Conservation (phyloP, 2,113 vertebrate species). For the Phrynocephalus versicolor region DNA sequence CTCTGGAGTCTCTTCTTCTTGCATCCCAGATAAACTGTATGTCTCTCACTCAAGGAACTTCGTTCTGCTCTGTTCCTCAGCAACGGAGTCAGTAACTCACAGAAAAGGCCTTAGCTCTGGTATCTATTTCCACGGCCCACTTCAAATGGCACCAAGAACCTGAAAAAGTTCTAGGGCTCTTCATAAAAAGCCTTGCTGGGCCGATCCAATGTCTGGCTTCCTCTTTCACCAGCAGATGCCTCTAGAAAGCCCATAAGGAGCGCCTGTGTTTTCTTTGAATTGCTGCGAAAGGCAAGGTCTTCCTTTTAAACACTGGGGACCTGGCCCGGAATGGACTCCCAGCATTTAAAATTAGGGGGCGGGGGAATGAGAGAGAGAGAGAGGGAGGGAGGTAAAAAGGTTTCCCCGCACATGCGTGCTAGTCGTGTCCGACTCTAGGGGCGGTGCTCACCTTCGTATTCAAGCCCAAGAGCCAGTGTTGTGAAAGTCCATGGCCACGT, state of each 20-base stretch:
- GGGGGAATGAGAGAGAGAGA: too few relatives aligned
- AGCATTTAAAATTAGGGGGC: too few relatives aligned
- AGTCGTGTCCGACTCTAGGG: too few relatives aligned
- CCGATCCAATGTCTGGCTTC: too few relatives aligned
- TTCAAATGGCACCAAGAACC: not conserved
- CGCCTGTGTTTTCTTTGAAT: not conserved
- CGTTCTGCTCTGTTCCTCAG: not conserved
- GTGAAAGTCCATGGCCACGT: too few relatives aligned
- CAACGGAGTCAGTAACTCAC: not conserved
- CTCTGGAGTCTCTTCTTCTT: not conserved
- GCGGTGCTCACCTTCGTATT: too few relatives aligned
- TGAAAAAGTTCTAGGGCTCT: not conserved
- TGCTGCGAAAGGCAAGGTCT: not conserved
- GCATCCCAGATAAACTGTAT: not conserved
- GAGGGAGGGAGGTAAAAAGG: too few relatives aligned
- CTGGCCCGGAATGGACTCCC: too few relatives aligned
- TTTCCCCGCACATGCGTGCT: too few relatives aligned
- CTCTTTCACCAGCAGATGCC: not conserved
- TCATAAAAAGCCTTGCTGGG: too few relatives aligned
- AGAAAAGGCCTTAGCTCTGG: not conserved
- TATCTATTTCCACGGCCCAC: not conserved
- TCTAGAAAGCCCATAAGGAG: not conserved
- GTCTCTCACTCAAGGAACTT: not conserved
- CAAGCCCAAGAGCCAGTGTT: too few relatives aligned
- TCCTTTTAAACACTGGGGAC: too few relatives aligned